Evolutionary conservation across 53 echinoderm and acorn worm species (phyloP), one percentile per base, ranked within the genome.

Genomic region (Crossaster papposus): DNA sequence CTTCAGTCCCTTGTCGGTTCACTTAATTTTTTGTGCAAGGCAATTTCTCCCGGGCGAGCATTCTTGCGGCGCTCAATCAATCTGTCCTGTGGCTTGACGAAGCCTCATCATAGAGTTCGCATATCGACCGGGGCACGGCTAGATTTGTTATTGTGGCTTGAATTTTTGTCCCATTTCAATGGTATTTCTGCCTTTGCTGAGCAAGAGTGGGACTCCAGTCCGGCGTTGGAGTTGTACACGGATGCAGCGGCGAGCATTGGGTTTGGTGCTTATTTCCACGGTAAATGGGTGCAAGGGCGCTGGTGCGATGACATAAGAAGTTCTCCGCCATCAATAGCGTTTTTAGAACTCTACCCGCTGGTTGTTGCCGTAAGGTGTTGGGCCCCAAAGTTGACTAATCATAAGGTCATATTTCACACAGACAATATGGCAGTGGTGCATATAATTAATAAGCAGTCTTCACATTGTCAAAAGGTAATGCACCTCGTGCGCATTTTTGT

Each of bases 371-470:
- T 92, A 2, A 55, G 55, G 31, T 34, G 82, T 15, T 88, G 92
- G 92, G 89, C 83, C 1, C 5, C 14, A 10, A 24, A 3, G 2
- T 18, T 92, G 18, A 34, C 82, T n/a, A 81, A 88, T 34, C 74
- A 51, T 29, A 71, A 78, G 34, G 89, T 89, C 10, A 1, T 82
- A 30, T 89, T 92, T 30, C 78, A 82, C 44, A 89, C 64, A 1
- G 92, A 92, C 32, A 92, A 92, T 35, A 65, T 64, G 26, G 76
- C 92, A 14, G 92, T 89, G 7, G 92, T 92, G 28, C 30, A 58
- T 14, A 64, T 92, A 12, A 77, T 92, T 64, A 92, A 92, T 64
- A 62, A 79, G 82, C 82, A 88, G 64, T 77, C 92, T 15, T 81
- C 88, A 22, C 81, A 72, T 72, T 88, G 83, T 51, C 64, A 63